Base-by-base conservation (phyloP, 2,113 vertebrate genomes). In the Meles meles region DNA sequence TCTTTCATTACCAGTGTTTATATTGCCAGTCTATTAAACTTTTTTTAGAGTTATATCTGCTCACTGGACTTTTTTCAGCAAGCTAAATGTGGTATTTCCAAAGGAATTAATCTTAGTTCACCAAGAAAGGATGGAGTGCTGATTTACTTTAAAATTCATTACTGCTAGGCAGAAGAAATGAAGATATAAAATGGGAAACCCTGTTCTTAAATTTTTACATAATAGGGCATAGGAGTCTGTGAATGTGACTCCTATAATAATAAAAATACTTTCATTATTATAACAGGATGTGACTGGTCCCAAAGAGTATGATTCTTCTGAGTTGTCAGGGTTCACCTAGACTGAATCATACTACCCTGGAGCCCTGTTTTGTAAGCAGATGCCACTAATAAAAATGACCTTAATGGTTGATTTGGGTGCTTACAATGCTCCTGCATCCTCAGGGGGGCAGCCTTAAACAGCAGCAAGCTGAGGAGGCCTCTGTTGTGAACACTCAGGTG, bases 321-420 rank as follows among this genome's bases (percentile, higher is more conserved):
- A 88, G 84, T 65, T 80, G 82, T 93, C 88, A 95, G 80, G 27
- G 6, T 88, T 93, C 6, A 5, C 47, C 34, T 84, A 57, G 47
- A 81, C 81, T 94, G 88, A 96, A 59, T 88, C 92, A 95, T 79
- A 85, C 42, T 86, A 42, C 90, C 77, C 88, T 14, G 52, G 34
- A 97, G 67, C 9, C 57, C 88, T 93, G 88, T 94, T 96, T 90
- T 69, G 39, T 71, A 92, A 98, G 74, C 79, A 98, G 57, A 96
- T 94, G 17, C 10, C 85, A 87, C 55, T 69, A 77, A 96, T 57
- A 96, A 97, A 93, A 97, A 18, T 3, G 0, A 86, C n/a, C 20
- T 90, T 72, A 90, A 93, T 18, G 93, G 77, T 25, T 86, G 49
- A 87, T 74, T 88, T 72, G 20, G 79, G 63, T 84, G 83, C 11